Base-by-base conservation (phyloP, 1,140 invertebrate genomes). In the Trichonephila clavipes region DNA sequence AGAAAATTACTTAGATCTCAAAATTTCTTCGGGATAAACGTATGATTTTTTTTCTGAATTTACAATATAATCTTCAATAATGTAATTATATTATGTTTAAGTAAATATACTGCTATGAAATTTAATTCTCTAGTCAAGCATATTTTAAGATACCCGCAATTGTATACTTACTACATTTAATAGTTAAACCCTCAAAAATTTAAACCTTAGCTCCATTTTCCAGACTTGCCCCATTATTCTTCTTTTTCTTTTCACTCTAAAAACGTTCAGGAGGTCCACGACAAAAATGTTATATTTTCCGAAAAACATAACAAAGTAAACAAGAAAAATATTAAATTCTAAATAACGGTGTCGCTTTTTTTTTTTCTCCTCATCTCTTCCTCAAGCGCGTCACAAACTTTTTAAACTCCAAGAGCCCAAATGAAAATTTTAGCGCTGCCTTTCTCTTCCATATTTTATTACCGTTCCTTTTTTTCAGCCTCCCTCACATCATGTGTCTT, bases 311-410 rank as follows among this genome's bases (percentile, higher is more conserved):
- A 77, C 44, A 72, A 51, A 89, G 88, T 89, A 89, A 89, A 90
- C n/a, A 77, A 77, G 66, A 89, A 69, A 90, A 90, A 82, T 61
- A 82, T 82, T 82, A 82, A 90, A 90, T 82, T 90, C 69, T 82
- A 90, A 90, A 90, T 90, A 90, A 90, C 72, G 18, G 77, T 82
- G 69, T 90, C 58, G 19, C 1, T 58, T 51, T 69, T 88, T 72
- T 64, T 61, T 28, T 1, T 28, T 28, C 28, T 18, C 19, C 24
- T 4, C 21, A n/a, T 62, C 18, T 10, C 8, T 85, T 85, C 34
- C 24, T 85, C 82, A 59, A 24, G 44, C 16, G 40, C 85, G 24
- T 7, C 88, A 85, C 51, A 51, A 59, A 59, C 82, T 85, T 85
- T 51, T 85, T 14, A 51, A 77, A 77, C 72, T 77, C 72, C 72